A percentile compares a stretch with the other conserved stretches of the same genome.
Evolutionary conservation across 2,888 invertebrate species (phyloP).

Genomic region (Athalia cordata): DNA sequence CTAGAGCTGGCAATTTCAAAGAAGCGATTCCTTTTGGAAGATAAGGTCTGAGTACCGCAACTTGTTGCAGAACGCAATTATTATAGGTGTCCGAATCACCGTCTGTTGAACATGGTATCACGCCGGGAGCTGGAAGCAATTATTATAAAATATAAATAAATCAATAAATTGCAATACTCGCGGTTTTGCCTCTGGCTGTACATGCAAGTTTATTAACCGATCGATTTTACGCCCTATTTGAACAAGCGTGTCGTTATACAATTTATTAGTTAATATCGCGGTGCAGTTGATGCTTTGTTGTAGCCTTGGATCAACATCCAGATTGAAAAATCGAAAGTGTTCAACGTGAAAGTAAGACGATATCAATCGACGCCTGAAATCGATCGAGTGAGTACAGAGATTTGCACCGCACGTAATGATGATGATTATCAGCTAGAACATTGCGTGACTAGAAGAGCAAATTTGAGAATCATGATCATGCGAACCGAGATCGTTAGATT

Average conservation of each 20-base stretch:
- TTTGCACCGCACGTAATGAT: not conserved
- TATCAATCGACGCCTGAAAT: not conserved
- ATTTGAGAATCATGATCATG: too few species aligned
- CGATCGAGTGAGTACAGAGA: constrained; percentile 3
- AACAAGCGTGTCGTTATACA: too few species aligned
- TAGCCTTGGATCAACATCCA: constrained; percentile 40
- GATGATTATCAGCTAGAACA: not conserved
- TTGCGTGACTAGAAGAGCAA: not conserved
- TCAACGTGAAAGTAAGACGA: constrained; percentile 65
- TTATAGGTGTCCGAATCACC: constrained; percentile 59
- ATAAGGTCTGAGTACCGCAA: constrained; percentile 79
- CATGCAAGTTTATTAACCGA: too few species aligned
- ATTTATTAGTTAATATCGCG: too few species aligned
- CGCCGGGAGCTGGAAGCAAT: constrained; percentile 64
- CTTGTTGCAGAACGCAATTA: constrained; percentile 78
- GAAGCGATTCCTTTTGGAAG: constrained; percentile 81
- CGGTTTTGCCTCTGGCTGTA: too few species aligned
- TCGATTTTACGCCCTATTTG: too few species aligned
- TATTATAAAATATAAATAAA: not conserved
- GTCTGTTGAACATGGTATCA: constrained; percentile 62
- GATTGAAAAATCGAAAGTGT: constrained; percentile 67
- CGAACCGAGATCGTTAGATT: too few species aligned
- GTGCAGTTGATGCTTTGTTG: constrained; percentile 5
- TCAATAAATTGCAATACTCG: not conserved
- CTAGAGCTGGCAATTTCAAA: constrained; percentile 81